These are phyloP conservation scores for Junonia oenone DNA, from an alignment of 2,888 invertebrate species.

Conservation along the genomic window DNA sequence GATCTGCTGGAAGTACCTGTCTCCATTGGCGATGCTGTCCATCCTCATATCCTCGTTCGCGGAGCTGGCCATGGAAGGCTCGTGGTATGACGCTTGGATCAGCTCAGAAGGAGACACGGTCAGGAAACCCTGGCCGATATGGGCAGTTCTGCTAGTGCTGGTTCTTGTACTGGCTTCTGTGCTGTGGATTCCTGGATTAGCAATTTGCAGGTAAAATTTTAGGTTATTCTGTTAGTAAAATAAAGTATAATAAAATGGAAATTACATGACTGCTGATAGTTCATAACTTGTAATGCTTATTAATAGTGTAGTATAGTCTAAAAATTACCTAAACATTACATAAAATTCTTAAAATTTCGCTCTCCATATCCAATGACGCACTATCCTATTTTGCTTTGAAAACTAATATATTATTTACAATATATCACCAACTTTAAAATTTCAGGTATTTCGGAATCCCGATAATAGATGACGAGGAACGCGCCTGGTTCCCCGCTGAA, in stretches of 20 bases:
- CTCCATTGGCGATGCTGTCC: conserved; percentile 92
- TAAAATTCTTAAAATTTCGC: too few relatives aligned
- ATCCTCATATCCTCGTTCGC: conserved; percentile 91
- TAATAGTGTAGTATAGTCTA: too few relatives aligned
- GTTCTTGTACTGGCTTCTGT: conserved; percentile 88
- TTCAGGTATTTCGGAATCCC: conserved; percentile 88
- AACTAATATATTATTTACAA: too few relatives aligned
- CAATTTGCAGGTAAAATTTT: conserved; percentile 91
- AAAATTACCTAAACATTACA: too few relatives aligned
- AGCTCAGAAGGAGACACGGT: conserved; percentile 85
- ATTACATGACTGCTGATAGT: too few relatives aligned
- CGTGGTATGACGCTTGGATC: conserved; percentile 93
- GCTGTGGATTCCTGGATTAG: conserved; percentile 92
- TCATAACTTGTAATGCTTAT: too few relatives aligned
- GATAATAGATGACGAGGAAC: conserved; percentile 92
- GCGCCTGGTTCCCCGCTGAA: conserved; percentile 94
- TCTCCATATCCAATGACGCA: too few relatives aligned
- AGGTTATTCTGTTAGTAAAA: too few relatives aligned
- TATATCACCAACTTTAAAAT: too few relatives aligned
- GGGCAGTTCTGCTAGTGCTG: conserved; percentile 88
- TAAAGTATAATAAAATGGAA: too few relatives aligned
- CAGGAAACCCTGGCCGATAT: conserved; percentile 90
- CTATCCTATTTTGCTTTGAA: too few relatives aligned
- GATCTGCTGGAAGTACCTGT: conserved; percentile 96
- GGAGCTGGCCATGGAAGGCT: conserved; percentile 88